Percentiles rank a stretch among this genome's conserved stretches.
Evolutionary conservation across 1,140 invertebrate genomes (phyloP).

Genomic region (Mylabris phalerata): DNA sequence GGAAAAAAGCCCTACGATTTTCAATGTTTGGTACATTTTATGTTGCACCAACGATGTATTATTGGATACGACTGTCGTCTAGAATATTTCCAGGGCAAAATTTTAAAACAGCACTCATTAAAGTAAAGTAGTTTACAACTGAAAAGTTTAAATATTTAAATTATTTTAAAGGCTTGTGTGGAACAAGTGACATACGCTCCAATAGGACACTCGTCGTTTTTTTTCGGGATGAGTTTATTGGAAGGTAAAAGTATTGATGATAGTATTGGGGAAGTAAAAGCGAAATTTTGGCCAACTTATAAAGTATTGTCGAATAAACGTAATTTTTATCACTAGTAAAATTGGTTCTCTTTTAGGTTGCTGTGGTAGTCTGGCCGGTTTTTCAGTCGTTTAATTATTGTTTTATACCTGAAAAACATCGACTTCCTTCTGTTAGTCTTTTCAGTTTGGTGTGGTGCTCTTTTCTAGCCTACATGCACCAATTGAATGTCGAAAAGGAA

Average conservation of each 20-base stretch:
- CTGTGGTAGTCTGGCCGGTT: conserved; percentile 66
- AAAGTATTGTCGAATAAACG: conserved; percentile 48
- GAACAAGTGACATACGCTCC: conserved; percentile 79
- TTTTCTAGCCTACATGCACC: conserved; percentile 81
- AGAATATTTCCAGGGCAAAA: conserved; percentile 57
- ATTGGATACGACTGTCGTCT: conserved; percentile 59
- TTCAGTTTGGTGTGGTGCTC: conserved; percentile 80
- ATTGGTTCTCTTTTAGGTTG: no score
- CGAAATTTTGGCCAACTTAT: conserved; percentile 77
- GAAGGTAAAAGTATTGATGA: conserved; percentile 63
- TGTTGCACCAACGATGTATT: conserved; percentile 64
- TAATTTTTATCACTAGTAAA: no score
- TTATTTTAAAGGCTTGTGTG: conserved; percentile 57
- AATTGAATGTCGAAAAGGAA: conserved; percentile 39
- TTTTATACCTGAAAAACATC: conserved; percentile 67
- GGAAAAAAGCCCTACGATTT: conserved; percentile 54
- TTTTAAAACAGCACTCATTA: conserved; percentile 56
- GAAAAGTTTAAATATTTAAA: neutral
- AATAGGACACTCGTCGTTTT: conserved; percentile 71
- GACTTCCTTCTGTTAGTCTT: conserved; percentile 72
- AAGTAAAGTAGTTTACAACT: conserved; percentile 44
- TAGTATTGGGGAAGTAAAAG: conserved; percentile 61
- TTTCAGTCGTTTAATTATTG: conserved; percentile 77
- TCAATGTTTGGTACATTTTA: conserved; percentile 61
- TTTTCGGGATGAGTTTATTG: conserved; percentile 71